Evolutionary conservation across 2,888 invertebrate species (phyloP), one percentile per base, ranked within the genome.

Genomic region (Pegoplata infirma): DNA sequence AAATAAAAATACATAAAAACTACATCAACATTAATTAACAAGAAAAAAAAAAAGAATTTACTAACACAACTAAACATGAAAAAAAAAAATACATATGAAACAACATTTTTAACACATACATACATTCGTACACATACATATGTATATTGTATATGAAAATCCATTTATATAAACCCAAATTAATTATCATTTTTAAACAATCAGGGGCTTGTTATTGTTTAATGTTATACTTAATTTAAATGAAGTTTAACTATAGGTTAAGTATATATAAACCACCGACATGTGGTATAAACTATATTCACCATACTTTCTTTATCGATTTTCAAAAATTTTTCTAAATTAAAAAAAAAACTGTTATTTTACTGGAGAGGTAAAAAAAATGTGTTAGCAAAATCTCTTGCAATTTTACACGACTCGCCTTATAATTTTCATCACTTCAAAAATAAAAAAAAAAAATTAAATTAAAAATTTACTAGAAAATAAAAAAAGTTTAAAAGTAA

Each of bases 91-190:
- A 58, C 32, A 32, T 32, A 32, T 21, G n/a, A 17, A 12, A 49
- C 49, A n/a, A 3, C 12, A 10, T 5, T 21, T 19, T 16, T 25
- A 14, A 56, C 46, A 47, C 17, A 32, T 25, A 28, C 19, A 17
- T 5, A 8, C 32, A 36, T n/a, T n/a, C n/a, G n/a, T n/a, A n/a
- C n/a, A n/a, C n/a, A n/a, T n/a, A n/a, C n/a, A 19, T 44, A 55
- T 36, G n/a, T 40, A n/a, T n/a, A 40, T 40, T 40, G 36, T 40
- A 55, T 56, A 55, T 56, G 25, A n/a, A 56, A 17, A 23, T 14
- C 16, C 36, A 28, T 28, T n/a, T 51, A 55, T 25, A 55, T 40
- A 40, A 40, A 40, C 36, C 36, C 25, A 25, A n/a, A 40, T 10
- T 8, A 8, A 28, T 12, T 28, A 55, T 55, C 23, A 19, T 55